phyloP scores from a whole-genome alignment of 2,888 invertebrate genomes.

The Caenorhabditis virilis region DNA sequence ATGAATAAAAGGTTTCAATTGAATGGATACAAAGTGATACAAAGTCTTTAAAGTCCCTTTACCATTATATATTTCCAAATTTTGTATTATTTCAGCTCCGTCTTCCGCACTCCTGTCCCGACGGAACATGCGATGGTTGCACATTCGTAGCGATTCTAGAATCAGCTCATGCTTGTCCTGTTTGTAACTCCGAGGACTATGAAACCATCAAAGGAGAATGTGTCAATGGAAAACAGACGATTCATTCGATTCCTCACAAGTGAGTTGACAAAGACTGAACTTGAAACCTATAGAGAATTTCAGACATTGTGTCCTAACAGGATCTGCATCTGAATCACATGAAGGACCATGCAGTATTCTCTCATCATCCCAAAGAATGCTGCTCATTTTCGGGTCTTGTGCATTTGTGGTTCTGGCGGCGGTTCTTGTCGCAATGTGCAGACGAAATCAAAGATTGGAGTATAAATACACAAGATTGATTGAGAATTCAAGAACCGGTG shows the following conservation, averaged over 20 bases:
- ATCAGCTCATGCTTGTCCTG: constrained; percentile 71
- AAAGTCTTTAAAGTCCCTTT: too few relatives aligned
- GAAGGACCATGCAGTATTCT: constrained; percentile 39
- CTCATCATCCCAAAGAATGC: constrained; percentile 28
- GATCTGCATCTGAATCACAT: constrained; percentile 36
- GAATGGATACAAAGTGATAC: too few relatives aligned
- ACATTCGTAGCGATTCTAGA: constrained; percentile 70
- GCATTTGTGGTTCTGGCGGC: constrained; percentile 23
- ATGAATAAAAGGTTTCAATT: too few relatives aligned
- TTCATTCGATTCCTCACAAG: constrained; percentile 73
- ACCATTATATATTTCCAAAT: constrained; percentile 7
- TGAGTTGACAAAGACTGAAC: constrained; percentile 10
- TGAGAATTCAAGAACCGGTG: constrained; percentile 52
- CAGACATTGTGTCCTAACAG: constrained; percentile 70
- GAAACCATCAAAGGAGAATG: constrained; percentile 74
- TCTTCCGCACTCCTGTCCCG: constrained; percentile 64
- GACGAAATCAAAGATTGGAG: constrained; percentile 53
- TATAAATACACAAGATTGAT: constrained; percentile 64
- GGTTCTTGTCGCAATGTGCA: constrained; percentile 36
- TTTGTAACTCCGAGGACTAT: constrained; percentile 72
- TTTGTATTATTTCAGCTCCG: constrained; percentile 36
- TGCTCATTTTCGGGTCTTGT: constrained; percentile 17
- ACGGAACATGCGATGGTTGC: constrained; percentile 76
- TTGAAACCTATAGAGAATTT: constrained; percentile 34
- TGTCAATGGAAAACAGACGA: constrained; percentile 72